A percentile compares a stretch with the other conserved stretches of the same genome.
phyloP scores from a whole-genome alignment of 2,888 invertebrate species.

The Nephrotoma flavescens region DNA sequence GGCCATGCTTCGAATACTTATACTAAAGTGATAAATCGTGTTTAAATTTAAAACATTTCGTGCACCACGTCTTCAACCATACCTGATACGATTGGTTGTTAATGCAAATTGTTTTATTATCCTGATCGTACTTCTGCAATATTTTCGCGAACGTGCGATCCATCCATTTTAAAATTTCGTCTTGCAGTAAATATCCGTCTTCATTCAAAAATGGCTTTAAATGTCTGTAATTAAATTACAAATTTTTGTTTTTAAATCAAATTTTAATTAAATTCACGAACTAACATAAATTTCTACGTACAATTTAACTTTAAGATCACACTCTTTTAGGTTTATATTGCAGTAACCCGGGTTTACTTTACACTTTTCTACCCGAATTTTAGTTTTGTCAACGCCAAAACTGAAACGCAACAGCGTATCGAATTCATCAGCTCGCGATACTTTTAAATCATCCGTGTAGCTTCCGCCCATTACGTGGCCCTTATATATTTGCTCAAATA shows the following conservation, averaged over 20 bases:
- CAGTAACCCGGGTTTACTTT: not conserved
- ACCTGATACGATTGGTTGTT: not conserved
- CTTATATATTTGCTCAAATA: not conserved
- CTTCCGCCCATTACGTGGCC: not conserved
- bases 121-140: not conserved
- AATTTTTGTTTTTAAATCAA: not conserved
- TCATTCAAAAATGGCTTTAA: not conserved
- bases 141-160: not conserved
- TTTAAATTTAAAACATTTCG: too few relatives aligned
- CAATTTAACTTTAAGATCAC: not conserved
- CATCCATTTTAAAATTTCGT: not conserved
- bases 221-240: not conserved
- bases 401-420: not conserved
- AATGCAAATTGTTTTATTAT: not conserved
- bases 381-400: not conserved
- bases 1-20: not conserved
- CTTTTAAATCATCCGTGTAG: not conserved
- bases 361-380: not conserved
- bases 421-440: not conserved
- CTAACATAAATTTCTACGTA: not conserved
- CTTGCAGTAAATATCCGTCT: not conserved
- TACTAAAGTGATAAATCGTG: not conserved
- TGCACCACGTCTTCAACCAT: not conserved
- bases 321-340: not conserved
- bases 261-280: not conserved